Evolutionary conservation across 2,113 vertebrate species (phyloP).

Genomic region (Takifugu flavidus): DNA sequence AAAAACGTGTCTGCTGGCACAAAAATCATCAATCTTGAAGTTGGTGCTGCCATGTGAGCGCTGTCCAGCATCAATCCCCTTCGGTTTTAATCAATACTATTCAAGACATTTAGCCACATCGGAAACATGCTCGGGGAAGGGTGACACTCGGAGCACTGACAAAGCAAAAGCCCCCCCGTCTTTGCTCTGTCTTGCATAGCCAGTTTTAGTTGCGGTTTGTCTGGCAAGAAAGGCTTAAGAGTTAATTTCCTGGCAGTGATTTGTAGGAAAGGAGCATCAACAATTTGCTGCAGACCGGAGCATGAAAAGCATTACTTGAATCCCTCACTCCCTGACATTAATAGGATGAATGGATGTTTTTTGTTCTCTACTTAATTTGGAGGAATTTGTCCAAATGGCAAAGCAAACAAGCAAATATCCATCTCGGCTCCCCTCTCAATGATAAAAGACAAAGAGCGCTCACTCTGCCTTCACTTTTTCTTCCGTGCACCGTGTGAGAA

Average conservation of each 20-base stretch:
- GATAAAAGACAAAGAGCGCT: constrained; percentile 48
- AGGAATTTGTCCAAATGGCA: constrained; percentile 69
- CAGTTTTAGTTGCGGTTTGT: constrained; percentile 46
- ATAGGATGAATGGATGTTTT: constrained; percentile 72
- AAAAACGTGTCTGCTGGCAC: background rate
- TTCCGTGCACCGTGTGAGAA: constrained; percentile 41
- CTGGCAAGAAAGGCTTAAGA: constrained; percentile 53
- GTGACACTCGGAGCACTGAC: constrained; percentile 15
- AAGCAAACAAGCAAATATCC: constrained; percentile 65
- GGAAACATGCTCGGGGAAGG: constrained; percentile 36
- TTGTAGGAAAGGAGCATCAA: constrained; percentile 57
- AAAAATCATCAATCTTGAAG: background rate
- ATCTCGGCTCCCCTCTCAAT: constrained; percentile 49
- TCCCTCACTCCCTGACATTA: constrained; percentile 70
- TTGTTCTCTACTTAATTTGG: constrained; percentile 70
- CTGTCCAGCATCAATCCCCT: constrained; percentile 18
- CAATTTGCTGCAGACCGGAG: constrained; percentile 56
- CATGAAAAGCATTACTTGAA: constrained; percentile 69
- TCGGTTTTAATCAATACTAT: constrained; percentile 46
- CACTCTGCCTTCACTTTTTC: constrained; percentile 40
- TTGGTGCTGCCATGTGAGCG: constrained; percentile 10
- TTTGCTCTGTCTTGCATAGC: constrained; percentile 29
- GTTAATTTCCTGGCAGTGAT: constrained; percentile 70
- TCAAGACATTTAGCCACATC: constrained; percentile 28
- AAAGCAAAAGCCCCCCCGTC: constrained; percentile 36